phyloP scores from a whole-genome alignment of 2,888 invertebrate genomes.

The Arge pagana region DNA sequence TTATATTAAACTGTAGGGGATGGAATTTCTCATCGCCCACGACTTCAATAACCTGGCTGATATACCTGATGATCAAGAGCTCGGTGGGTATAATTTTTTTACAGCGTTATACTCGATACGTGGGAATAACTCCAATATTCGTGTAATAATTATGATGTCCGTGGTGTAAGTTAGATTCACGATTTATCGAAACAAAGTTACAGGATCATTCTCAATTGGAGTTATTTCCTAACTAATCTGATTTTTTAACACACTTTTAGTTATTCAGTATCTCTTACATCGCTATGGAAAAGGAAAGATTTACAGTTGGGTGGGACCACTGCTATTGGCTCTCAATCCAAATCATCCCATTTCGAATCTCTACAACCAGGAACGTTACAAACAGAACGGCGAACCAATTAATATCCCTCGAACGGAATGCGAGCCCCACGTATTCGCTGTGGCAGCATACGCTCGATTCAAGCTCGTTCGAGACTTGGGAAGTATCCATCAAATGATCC shows the following conservation, averaged over 20 bases:
- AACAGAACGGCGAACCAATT: too few relatives aligned
- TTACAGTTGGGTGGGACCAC: conserved; percentile 58
- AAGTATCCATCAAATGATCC: conserved; percentile 51
- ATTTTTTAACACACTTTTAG: too few relatives aligned
- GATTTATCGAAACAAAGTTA: too few relatives aligned
- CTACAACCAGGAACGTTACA: conserved; percentile 30
- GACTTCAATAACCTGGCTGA: conserved; percentile 39
- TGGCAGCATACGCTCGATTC: conserved; percentile 46
- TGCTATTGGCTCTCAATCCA: conserved; percentile 55
- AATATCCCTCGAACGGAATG: too few relatives aligned
- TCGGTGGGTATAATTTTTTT: conserved; percentile 31
- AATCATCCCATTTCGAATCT: conserved; percentile 36
- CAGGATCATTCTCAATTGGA: too few relatives aligned
- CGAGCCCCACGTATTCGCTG: conserved; percentile 47
- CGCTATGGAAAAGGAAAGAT: conserved; percentile 46
- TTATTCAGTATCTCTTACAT: conserved; percentile 48
- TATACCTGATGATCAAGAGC: conserved; percentile 38
- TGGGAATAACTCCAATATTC: too few relatives aligned
- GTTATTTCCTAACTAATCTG: too few relatives aligned
- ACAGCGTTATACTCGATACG: too few relatives aligned
- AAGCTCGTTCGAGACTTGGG: conserved; percentile 48
- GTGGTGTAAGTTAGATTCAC: too few relatives aligned
- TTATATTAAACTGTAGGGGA: conserved; percentile 33
- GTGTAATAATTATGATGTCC: too few relatives aligned
- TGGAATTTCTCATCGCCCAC: conserved; percentile 32